Evolutionary conservation across 2,888 invertebrate species (phyloP).

Genomic region (Diarsia mendica): DNA sequence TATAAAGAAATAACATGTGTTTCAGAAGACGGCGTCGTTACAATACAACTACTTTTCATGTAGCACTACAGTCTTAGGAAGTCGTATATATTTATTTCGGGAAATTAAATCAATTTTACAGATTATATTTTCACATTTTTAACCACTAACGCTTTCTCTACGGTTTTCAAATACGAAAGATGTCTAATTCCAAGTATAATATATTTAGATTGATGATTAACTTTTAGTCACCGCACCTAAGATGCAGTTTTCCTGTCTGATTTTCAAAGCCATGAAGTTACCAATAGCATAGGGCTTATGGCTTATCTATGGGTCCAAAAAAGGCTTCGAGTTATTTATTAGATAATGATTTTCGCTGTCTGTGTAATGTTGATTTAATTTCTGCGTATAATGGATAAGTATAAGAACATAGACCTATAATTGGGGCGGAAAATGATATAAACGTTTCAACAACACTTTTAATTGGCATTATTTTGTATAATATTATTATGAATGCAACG

Average conservation of each 20-base stretch:
- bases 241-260: background rate
- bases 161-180: background rate
- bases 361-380: constrained; percentile 24
- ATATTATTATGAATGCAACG: constrained; percentile 1
- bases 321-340: background rate
- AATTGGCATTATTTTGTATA: constrained; percentile 17
- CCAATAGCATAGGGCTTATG: background rate
- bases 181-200: background rate
- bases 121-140: background rate
- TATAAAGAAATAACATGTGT: constrained; percentile 59
- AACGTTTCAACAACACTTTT: constrained; percentile 34
- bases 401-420: constrained; percentile 43
- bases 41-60: constrained; percentile 58
- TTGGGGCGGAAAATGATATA: constrained; percentile 44
- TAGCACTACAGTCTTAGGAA: constrained; percentile 68
- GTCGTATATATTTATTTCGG: constrained; percentile 38
- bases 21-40: constrained; percentile 63
- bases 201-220: background rate
- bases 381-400: constrained; percentile 18
- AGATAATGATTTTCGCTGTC: background rate
- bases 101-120: constrained; percentile 27
- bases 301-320: background rate
- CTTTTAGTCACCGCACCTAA: background rate
- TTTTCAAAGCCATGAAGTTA: background rate
- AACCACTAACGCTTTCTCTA: background rate